These are phyloP conservation scores for Psophia crepitans DNA, from an alignment of 2,113 vertebrate species.

Conservation along the genomic window DNA sequence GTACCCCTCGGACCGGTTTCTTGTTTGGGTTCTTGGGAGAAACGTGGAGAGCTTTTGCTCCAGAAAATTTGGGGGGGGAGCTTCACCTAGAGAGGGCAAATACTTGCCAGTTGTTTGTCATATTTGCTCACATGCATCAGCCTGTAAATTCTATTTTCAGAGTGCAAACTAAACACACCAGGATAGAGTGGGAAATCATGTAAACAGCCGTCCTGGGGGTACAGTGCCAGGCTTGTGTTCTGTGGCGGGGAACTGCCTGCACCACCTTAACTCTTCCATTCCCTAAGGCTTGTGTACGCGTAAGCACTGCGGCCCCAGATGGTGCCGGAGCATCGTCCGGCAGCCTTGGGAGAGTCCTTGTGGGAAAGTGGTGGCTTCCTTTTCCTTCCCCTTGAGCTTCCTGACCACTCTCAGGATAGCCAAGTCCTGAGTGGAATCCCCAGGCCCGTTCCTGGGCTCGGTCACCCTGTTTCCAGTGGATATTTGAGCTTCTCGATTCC, in stretches of 20 bases:
- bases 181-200: background rate
- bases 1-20: background rate
- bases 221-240: background rate
- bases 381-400: background rate
- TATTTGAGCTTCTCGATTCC: background rate
- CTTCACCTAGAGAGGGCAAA: background rate
- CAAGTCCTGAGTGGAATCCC: background rate
- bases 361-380: background rate
- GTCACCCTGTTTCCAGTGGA: background rate
- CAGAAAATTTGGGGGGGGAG: background rate
- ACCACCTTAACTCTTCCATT: background rate
- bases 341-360: background rate
- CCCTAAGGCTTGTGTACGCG: rapidly evolving
- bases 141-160: conserved; percentile 11
- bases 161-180: background rate
- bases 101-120: background rate
- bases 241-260: background rate
- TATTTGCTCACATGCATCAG: background rate
- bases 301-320: background rate
- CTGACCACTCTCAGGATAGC: background rate
- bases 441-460: background rate
- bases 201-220: background rate
- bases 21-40: background rate
- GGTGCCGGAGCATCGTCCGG: rapidly evolving
- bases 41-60: background rate